Conservation (phyloP, 2,113 vertebrate species). For the Tragelaphus imberbis region DNA sequence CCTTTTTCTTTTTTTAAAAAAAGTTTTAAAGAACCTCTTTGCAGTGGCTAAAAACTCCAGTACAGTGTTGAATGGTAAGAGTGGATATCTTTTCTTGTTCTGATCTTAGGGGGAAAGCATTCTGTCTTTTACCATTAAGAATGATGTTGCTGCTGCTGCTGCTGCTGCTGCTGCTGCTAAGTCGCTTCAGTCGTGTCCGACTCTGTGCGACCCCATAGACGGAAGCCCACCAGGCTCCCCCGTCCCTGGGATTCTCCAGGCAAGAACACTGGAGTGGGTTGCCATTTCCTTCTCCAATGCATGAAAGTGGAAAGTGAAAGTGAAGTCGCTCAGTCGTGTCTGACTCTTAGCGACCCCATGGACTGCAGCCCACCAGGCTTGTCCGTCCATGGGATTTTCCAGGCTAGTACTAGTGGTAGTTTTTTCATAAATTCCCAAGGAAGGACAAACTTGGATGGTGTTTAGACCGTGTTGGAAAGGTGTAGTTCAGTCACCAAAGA, state of each 20-base stretch:
- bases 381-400: too few relatives aligned
- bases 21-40: background rate
- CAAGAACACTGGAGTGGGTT: too few relatives aligned
- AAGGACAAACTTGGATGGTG: background rate
- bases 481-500: background rate
- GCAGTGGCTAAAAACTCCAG: background rate
- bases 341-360: too few relatives aligned
- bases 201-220: too few relatives aligned
- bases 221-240: too few relatives aligned
- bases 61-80: background rate
- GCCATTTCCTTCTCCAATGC: too few relatives aligned
- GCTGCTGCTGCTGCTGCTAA: too few relatives aligned
- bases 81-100: background rate
- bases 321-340: too few relatives aligned
- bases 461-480: background rate
- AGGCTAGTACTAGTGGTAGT: background rate
- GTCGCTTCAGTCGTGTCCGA: too few relatives aligned
- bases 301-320: too few relatives aligned
- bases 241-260: too few relatives aligned
- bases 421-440: background rate
- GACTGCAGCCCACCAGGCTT: too few relatives aligned
- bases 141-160: background rate
- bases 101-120: background rate
- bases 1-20: background rate
- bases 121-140: background rate